phyloP scores from a whole-genome alignment of 2,113 vertebrate species.

The Lepisosteus oculatus region DNA sequence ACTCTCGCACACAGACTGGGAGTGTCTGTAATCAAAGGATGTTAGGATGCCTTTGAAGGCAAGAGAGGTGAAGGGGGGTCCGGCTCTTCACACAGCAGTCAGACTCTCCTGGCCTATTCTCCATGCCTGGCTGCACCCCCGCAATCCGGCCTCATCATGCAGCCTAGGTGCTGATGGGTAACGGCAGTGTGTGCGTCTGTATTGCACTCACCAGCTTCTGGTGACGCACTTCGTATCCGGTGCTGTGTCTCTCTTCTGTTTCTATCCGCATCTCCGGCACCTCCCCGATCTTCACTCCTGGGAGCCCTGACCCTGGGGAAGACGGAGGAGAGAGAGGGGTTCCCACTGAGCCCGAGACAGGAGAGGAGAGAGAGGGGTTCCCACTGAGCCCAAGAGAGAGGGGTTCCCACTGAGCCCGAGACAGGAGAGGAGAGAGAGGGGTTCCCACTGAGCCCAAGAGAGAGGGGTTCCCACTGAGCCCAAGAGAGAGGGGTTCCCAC shows the following conservation, averaged over 20 bases:
- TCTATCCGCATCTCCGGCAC: slow-evolving; percentile 91
- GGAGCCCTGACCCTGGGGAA: slow-evolving; percentile 80
- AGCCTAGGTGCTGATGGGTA: not conserved
- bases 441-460: no score
- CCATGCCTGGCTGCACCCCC: no score
- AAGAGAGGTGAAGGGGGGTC: not conserved
- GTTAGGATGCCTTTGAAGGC: not conserved
- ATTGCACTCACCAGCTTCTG: slow-evolving; percentile 81
- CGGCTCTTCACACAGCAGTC: no score
- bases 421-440: no score
- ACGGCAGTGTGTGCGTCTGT: not conserved
- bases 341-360: no score
- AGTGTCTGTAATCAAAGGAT: not conserved
- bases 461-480: no score
- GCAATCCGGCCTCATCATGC: no score
- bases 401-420: no score
- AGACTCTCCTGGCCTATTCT: no score
- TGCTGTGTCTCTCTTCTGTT: slow-evolving; percentile 82
- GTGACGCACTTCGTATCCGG: slow-evolving; percentile 93
- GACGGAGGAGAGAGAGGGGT: not conserved
- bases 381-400: not conserved
- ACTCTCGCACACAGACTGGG: not conserved
- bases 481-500: no score
- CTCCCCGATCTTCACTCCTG: slow-evolving; percentile 83
- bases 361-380: not conserved